These are phyloP conservation scores for Metalampra italica DNA, from an alignment of 2,888 invertebrate genomes.

Conservation along the genomic window DNA sequence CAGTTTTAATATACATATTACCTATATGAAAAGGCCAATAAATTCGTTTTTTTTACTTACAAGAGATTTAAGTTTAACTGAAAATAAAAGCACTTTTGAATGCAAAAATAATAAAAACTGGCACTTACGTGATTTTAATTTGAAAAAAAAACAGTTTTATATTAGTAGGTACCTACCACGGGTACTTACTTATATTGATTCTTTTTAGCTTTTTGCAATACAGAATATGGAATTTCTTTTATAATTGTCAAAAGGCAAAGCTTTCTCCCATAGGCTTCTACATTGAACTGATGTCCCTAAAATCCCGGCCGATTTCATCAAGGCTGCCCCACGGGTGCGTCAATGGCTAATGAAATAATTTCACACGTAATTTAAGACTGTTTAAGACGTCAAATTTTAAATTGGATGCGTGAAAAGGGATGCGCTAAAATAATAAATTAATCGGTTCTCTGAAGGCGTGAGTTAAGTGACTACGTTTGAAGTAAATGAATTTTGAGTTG, in stretches of 20 bases:
- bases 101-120: too few relatives aligned
- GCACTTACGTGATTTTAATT: too few relatives aligned
- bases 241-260: neutral
- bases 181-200: too few relatives aligned
- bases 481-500: constrained; percentile 57
- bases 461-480: constrained; percentile 37
- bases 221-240: too few relatives aligned
- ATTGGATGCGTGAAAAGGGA: constrained; percentile 75
- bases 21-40: too few relatives aligned
- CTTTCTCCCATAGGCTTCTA: neutral
- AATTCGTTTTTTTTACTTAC: too few relatives aligned
- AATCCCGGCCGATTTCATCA: constrained; percentile 36
- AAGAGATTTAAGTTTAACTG: too few relatives aligned
- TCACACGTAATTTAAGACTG: constrained; percentile 74
- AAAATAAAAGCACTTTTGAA: too few relatives aligned
- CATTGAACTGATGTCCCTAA: constrained; percentile 1
- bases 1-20: too few relatives aligned
- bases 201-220: too few relatives aligned
- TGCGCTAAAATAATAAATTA: constrained; percentile 71
- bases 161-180: too few relatives aligned
- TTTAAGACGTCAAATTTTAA: constrained; percentile 78
- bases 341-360: constrained; percentile 74
- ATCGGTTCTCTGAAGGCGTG: constrained; percentile 66
- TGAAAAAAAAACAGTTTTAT: too few relatives aligned
- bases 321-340: constrained; percentile 44